phyloP scores from a whole-genome alignment of 2,888 invertebrate species.

The Molorchus minor region DNA sequence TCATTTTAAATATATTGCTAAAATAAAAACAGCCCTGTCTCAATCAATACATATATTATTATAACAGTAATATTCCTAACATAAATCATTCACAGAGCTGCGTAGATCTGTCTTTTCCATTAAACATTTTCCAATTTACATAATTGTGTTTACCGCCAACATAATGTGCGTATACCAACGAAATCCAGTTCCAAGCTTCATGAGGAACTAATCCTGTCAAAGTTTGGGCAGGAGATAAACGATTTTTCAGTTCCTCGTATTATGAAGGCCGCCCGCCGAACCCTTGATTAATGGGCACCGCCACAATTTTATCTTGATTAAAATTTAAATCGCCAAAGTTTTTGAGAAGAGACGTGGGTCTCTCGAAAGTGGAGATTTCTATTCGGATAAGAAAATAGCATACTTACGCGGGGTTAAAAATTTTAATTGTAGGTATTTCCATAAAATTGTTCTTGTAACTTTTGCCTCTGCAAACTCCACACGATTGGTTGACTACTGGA shows the following conservation, averaged over 20 bases:
- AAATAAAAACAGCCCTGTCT: too few relatives aligned
- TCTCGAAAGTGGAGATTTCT: background rate
- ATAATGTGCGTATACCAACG: background rate
- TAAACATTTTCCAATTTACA: background rate
- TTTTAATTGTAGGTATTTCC: too few relatives aligned
- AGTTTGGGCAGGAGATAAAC: background rate
- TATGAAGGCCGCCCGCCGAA: background rate
- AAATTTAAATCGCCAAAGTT: background rate
- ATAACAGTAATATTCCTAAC: too few relatives aligned
- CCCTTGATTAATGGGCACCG: slow-evolving; percentile 4
- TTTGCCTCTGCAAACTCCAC: too few relatives aligned
- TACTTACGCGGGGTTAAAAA: too few relatives aligned
- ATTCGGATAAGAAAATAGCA: background rate
- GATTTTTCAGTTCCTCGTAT: background rate
- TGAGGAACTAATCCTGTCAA: background rate
- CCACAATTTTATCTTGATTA: slow-evolving; percentile 7
- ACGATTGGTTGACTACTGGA: too few relatives aligned
- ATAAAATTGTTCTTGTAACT: too few relatives aligned
- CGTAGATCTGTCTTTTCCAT: too few relatives aligned
- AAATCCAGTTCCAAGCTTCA: too few relatives aligned
- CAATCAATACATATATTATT: too few relatives aligned
- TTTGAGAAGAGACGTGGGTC: background rate
- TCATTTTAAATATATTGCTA: too few relatives aligned
- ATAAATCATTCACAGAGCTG: too few relatives aligned
- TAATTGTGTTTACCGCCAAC: background rate